phyloP scores from a whole-genome alignment of 2,113 vertebrate species.

The Oncorhynchus gorbuscha region DNA sequence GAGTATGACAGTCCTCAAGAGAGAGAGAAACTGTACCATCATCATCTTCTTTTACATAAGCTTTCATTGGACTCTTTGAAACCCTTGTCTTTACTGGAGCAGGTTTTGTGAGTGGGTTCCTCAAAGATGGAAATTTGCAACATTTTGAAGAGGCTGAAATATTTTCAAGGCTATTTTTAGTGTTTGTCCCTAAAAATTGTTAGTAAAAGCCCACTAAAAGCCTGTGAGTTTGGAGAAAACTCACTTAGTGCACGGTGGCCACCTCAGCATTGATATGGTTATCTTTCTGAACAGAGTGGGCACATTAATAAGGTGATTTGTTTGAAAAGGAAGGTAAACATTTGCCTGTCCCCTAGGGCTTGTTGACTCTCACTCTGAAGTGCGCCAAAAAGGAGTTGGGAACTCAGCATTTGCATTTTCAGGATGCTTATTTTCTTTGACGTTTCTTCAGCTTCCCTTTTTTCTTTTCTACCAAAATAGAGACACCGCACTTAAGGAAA shows the following conservation, averaged over 20 bases:
- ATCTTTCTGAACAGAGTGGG: background rate
- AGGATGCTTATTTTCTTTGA: background rate
- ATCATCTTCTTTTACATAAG: background rate
- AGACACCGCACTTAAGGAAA: conserved; percentile 20
- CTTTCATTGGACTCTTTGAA: no score
- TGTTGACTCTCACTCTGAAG: conserved; percentile 23
- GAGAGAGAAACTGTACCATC: background rate
- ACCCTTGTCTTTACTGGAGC: no score
- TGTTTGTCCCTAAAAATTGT: background rate
- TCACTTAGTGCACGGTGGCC: background rate
- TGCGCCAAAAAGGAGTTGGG: background rate
- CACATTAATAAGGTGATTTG: conserved; percentile 26
- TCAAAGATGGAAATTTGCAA: no score
- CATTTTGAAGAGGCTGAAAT: no score
- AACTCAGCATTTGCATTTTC: conserved; percentile 37
- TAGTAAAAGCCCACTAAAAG: conserved; percentile 4
- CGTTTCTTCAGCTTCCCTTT: no score
- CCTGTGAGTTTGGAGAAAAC: conserved; percentile 8
- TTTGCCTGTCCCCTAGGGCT: conserved; percentile 34
- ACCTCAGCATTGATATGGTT: conserved; percentile 25
- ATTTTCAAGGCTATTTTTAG: no score
- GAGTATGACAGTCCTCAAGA: conserved; percentile 28
- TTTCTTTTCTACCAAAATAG: background rate
- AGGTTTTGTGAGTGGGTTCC: no score
- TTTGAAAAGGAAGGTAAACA: conserved; percentile 36